Percentiles rank a stretch among this genome's conserved stretches.
Evolutionary conservation across 1,140 invertebrate genomes (phyloP).

Genomic region (Drosophila miranda): DNA sequence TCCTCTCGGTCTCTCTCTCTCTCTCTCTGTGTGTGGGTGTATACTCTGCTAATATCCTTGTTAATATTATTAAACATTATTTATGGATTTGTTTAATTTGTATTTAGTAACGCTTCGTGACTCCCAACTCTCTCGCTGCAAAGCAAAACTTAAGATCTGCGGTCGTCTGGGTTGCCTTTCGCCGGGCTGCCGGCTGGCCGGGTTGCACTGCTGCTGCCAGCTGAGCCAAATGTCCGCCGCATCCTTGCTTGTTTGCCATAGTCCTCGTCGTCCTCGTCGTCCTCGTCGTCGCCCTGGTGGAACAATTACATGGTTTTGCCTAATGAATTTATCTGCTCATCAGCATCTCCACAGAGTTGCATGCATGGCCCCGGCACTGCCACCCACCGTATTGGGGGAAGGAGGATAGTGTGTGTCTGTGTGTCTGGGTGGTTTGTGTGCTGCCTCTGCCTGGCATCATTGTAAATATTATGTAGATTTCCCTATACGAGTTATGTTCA

Average conservation of each 20-base stretch:
- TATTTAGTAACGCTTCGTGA: constrained; percentile 80
- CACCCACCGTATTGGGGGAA: constrained; percentile 7
- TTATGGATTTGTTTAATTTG: constrained; percentile 82
- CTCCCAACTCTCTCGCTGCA: constrained; percentile 31
- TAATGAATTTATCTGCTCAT: constrained; percentile 82
- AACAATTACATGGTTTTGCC: constrained; percentile 82
- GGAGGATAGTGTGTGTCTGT: not conserved
- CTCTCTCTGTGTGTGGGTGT: constrained; percentile 43
- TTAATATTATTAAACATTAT: constrained; percentile 82
- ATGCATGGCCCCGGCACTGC: constrained; percentile 41
- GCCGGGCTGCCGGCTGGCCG: constrained; percentile 15
- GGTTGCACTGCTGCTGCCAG: constrained; percentile 38
- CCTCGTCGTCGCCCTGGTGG: constrained; percentile 62
- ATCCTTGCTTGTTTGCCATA: constrained; percentile 22
- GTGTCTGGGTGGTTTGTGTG: constrained; percentile 8
- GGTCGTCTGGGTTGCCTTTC: constrained; percentile 51
- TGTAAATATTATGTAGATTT: constrained; percentile 82
- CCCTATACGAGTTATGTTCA: constrained; percentile 79
- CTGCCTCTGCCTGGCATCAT: constrained; percentile 27
- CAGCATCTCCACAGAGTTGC: constrained; percentile 66
- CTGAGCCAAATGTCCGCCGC: constrained; percentile 59
- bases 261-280: constrained; percentile 34
- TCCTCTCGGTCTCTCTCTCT: not conserved
- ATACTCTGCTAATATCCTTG: constrained; percentile 79
- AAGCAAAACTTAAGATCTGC: constrained; percentile 63